Base-by-base conservation (phyloP, 2,113 vertebrate genomes). In the Camelus dromedarius region DNA sequence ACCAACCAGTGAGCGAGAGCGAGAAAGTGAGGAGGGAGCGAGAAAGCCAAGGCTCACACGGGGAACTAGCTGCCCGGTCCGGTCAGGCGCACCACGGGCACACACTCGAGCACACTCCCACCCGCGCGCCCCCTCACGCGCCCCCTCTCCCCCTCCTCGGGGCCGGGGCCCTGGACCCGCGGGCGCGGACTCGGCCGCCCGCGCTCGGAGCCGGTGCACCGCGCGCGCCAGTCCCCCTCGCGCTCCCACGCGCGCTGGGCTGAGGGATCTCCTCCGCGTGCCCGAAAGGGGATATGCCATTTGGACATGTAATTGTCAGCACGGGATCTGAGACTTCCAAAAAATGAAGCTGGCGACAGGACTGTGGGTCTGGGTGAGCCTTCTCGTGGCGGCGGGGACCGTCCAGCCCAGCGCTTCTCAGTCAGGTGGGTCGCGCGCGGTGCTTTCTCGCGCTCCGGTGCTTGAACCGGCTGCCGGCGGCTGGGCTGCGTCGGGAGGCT, bases 351-450 rank as follows among this genome's bases (percentile, higher is more conserved):
- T 87, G 97, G 97, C 98, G 62, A 89, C 96, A 24, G 94, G 98
- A 83, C 97, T 98, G 98, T 97, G 98, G 98, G 96, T 98, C 98
- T 99, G 98, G 98, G 97, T 99, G 98, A 98, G 98, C 98, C 98
- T 99, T 95, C 98, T 99, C 73, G 97, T 98, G 97, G 98, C 98
- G 86, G 98, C 98, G 96, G 96, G 98, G 97, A 97, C 98, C 97
- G 97, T 99, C 97, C 98, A 97, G 89, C 98, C 96, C 96, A 97
- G 98, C 98, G 98, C 98, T 94, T 99, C 99, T 48, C 99, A 99
- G 97, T 99, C 99, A 99, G 99, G 99, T 99, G 99, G 98, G 99
- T 98, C 95, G 80, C 20, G 76, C 97, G 76, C 97, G 75, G 69
- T 80, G 93, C 81, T 48, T 50, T 14, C 30, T 75, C 20, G 85